Percentiles rank a stretch among this genome's conserved stretches.
phyloP scores from a whole-genome alignment of 2,888 invertebrate genomes.

The Drosophila buzzatii region DNA sequence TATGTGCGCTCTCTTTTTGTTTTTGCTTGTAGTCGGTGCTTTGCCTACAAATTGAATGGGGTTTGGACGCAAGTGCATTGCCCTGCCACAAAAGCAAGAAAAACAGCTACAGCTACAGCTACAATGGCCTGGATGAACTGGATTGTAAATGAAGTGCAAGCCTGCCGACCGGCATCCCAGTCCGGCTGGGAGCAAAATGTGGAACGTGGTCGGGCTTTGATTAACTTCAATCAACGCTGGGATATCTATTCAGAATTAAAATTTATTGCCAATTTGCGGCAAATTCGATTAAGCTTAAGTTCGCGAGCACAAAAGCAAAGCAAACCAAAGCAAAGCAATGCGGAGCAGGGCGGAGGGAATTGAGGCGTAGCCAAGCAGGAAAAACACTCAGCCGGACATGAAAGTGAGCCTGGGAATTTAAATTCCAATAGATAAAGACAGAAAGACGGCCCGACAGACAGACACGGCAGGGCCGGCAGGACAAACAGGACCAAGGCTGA shows the following conservation, averaged over 20 bases:
- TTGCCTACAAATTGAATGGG: constrained; percentile 71
- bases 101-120: constrained; percentile 16
- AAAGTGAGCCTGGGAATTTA: constrained; percentile 72
- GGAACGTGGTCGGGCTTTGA: constrained; percentile 52
- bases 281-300: constrained; percentile 81
- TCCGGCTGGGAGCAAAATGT: constrained; percentile 13
- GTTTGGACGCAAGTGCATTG: constrained; percentile 67
- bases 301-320: constrained; percentile 50
- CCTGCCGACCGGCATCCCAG: background rate
- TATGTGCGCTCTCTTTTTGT: constrained; percentile 19
- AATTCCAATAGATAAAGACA: constrained; percentile 80
- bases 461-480: background rate
- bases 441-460: constrained; percentile 44
- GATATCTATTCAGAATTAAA: constrained; percentile 75
- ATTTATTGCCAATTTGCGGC: constrained; percentile 82
- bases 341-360: constrained; percentile 33
- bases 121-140: constrained; percentile 43
- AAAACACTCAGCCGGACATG: constrained; percentile 76
- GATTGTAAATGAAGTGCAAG: constrained; percentile 51
- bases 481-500: constrained; percentile 6
- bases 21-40: constrained; percentile 33
- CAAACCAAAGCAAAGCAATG: constrained; percentile 5
- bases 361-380: constrained; percentile 55
- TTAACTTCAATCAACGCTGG: constrained; percentile 71
- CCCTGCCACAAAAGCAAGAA: constrained; percentile 34